These are phyloP conservation scores for Oscheius sp. DNA, from an alignment of 2,888 invertebrate species.

Conservation along the genomic window DNA sequence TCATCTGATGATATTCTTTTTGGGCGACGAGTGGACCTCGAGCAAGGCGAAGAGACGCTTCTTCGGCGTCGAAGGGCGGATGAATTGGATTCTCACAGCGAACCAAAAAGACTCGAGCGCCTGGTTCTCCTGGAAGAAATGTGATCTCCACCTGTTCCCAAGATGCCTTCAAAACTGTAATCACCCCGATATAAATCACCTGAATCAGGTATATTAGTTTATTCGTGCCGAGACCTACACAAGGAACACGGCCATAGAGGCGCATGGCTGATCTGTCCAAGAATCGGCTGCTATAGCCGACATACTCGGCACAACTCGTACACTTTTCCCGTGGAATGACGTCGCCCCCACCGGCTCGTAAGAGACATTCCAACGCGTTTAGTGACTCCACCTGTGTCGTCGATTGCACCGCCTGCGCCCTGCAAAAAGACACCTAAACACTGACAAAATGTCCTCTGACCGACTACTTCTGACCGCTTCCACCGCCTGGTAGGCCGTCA, in stretches of 20 bases:
- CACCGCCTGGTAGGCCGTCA: conserved; percentile 85
- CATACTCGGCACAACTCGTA: conserved; percentile 38
- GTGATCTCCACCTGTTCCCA: conserved; percentile 41
- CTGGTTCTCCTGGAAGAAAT: conserved; percentile 22
- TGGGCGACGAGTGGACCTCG: conserved; percentile 15
- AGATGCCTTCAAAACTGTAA: conserved; percentile 35
- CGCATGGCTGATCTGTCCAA: conserved; percentile 43
- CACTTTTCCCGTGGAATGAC: conserved; percentile 45
- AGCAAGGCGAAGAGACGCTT: conserved; percentile 23
- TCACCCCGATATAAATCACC: conserved; percentile 44
- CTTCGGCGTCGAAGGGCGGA: conserved; percentile 13
- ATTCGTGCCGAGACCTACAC: conserved; percentile 29
- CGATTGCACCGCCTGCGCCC: conserved; percentile 55
- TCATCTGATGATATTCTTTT: conserved; percentile 27
- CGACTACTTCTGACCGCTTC: conserved; percentile 40
- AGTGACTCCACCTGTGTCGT: conserved; percentile 49
- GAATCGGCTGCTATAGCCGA: conserved; percentile 44
- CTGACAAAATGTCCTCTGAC: conserved; percentile 39
- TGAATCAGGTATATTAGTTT: conserved; percentile 4
- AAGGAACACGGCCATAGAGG: conserved; percentile 49
- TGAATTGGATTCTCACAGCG: background rate
- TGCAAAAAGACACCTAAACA: conserved; percentile 15
- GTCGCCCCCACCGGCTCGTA: conserved; percentile 42
- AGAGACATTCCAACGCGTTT: conserved; percentile 36
- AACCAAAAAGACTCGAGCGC: conserved; percentile 4